Conservation (phyloP, 2,113 vertebrate genomes). For the Otus sunia region DNA sequence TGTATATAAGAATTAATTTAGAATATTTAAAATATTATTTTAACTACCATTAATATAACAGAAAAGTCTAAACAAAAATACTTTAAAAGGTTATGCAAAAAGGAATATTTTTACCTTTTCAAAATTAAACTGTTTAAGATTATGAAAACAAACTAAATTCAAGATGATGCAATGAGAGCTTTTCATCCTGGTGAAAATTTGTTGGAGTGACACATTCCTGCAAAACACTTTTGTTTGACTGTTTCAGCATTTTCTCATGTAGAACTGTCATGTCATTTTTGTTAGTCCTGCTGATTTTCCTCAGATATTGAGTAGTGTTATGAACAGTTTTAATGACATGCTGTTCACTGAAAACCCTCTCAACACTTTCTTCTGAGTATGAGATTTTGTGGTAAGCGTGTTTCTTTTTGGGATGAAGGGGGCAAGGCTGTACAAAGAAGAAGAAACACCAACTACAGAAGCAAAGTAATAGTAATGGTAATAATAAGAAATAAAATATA, state of each 20-base stretch:
- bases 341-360: not conserved
- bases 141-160: not conserved
- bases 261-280: not conserved
- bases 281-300: not conserved
- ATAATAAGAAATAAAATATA: not conserved
- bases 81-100: not conserved
- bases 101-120: not conserved
- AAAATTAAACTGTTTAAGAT: not conserved
- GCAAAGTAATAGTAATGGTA: not conserved
- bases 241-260: not conserved
- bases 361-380: not conserved
- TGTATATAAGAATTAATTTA: not conserved
- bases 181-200: not conserved
- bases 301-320: not conserved
- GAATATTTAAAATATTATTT: not conserved
- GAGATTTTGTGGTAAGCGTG: not conserved
- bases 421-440: not conserved
- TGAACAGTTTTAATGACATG: not conserved
- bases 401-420: accelerated
- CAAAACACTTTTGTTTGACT: not conserved
- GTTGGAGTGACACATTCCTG: not conserved
- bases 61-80: not conserved
- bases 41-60: not conserved
- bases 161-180: not conserved
- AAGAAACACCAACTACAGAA: not conserved